Percentiles rank a stretch among this genome's conserved stretches.
These are phyloP conservation scores for Amazona guildingii DNA, from an alignment of 2,113 vertebrate species.

Conservation along the genomic window DNA sequence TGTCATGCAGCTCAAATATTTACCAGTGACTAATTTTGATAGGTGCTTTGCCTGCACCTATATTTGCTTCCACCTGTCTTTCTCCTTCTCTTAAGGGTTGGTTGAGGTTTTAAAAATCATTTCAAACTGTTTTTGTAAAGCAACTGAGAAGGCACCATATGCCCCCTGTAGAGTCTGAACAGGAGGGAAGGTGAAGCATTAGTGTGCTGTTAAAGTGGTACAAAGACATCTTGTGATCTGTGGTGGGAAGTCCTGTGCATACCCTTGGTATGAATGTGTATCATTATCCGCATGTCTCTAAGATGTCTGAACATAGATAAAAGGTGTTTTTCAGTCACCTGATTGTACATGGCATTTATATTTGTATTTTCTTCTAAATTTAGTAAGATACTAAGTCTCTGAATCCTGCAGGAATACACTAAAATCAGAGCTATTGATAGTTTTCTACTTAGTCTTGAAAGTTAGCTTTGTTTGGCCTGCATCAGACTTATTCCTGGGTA, in stretches of 20 bases:
- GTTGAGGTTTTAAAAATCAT: neutral
- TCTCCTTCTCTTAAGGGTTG: neutral
- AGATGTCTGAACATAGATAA: neutral
- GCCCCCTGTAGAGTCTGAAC: neutral
- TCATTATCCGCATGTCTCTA: neutral
- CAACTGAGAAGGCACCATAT: neutral
- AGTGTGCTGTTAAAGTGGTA: neutral
- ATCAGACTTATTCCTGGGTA: neutral
- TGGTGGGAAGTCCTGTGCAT: neutral
- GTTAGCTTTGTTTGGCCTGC: neutral
- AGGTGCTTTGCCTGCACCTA: neutral
- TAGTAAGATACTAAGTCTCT: neutral
- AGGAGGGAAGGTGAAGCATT: neutral
- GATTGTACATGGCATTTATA: neutral
- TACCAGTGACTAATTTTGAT: neutral
- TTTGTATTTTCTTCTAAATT: neutral
- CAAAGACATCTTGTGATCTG: neutral
- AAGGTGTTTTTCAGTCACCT: neutral
- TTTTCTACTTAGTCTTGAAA: neutral
- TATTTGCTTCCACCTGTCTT: neutral
- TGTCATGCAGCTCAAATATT: neutral
- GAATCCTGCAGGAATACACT: neutral
- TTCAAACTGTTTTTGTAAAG: neutral
- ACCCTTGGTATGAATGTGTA: fast-evolving
- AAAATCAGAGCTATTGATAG: neutral